These are phyloP conservation scores for Sternarchorhynchus goeldii DNA, from an alignment of 2,797 vertebrate genomes.

Conservation along the genomic window DNA sequence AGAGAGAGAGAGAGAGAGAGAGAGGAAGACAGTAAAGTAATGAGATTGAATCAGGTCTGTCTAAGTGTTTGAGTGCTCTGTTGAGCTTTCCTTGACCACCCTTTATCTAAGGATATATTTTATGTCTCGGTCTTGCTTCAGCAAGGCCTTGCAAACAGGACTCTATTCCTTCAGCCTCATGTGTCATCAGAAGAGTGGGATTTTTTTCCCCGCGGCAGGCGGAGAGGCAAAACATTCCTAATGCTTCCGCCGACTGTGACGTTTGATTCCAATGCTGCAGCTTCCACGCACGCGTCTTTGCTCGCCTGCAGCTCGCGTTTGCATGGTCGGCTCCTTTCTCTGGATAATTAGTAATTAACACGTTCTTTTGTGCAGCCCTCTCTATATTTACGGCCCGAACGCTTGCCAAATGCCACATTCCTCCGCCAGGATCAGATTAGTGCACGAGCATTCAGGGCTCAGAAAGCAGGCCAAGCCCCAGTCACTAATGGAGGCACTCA, in stretches of 20 bases:
- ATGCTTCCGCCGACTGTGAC: constrained; percentile 50
- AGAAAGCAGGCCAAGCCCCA: constrained; percentile 73
- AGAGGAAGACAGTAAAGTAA: constrained; percentile 25
- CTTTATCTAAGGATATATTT: constrained; percentile 31
- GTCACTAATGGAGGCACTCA: constrained; percentile 47
- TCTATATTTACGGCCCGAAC: constrained; percentile 73
- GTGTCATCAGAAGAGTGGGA: constrained; percentile 9
- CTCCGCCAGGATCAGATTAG: constrained; percentile 80
- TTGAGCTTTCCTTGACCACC: background rate
- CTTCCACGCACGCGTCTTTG: constrained; percentile 52
- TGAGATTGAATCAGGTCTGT: constrained; percentile 43
- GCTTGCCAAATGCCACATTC: constrained; percentile 82
- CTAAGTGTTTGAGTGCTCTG: constrained; percentile 56
- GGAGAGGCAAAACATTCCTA: constrained; percentile 31
- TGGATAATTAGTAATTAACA: constrained; percentile 79
- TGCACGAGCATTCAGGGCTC: constrained; percentile 66
- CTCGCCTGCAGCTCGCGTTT: constrained; percentile 60
- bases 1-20: constrained; percentile 53
- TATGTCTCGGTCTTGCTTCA: background rate
- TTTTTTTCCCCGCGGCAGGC: constrained; percentile 20
- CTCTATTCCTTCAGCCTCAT: constrained; percentile 12
- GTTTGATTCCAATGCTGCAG: constrained; percentile 58
- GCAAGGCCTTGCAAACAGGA: background rate
- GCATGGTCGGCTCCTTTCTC: constrained; percentile 61
- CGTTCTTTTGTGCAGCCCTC: constrained; percentile 74